Conservation (phyloP, 1,140 invertebrate genomes). For the Formica selysi region DNA sequence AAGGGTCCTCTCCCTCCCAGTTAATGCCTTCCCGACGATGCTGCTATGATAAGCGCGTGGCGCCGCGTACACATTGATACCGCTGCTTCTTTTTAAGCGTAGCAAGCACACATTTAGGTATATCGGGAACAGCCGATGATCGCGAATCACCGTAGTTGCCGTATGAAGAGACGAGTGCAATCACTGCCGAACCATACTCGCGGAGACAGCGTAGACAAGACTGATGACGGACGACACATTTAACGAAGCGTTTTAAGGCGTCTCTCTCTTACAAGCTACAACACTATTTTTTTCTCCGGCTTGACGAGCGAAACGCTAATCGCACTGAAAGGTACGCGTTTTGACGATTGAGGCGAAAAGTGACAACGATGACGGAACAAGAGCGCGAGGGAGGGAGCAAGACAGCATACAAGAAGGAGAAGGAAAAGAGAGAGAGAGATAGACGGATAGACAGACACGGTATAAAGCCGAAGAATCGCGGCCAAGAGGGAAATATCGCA, state of each 20-base stretch:
- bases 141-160: slow-evolving; percentile 12
- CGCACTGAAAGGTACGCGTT: slow-evolving; percentile 27
- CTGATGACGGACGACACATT: slow-evolving; percentile 55
- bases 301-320: not conserved
- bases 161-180: slow-evolving; percentile 9
- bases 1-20: slow-evolving; percentile 24
- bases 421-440: not conserved
- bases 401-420: not conserved
- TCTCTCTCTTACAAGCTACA: not conserved
- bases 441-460: not conserved
- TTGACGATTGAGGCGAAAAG: slow-evolving; percentile 30
- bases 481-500: not conserved
- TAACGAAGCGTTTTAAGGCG: slow-evolving; percentile 47
- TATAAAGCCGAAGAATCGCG: not conserved
- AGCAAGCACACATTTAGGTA: slow-evolving; percentile 56
- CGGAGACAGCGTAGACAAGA: slow-evolving; percentile 11
- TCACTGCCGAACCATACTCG: slow-evolving; percentile 52
- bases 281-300: not conserved
- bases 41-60: slow-evolving; percentile 59
- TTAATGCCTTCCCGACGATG: slow-evolving; percentile 51
- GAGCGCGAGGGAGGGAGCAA: not conserved
- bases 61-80: slow-evolving; percentile 72
- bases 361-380: not conserved
- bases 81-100: slow-evolving; percentile 52
- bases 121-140: slow-evolving; percentile 64